A percentile compares a stretch with the other conserved stretches of the same genome.
These are phyloP conservation scores for Pollimyrus isidori DNA, from an alignment of 2,113 vertebrate species.

Conservation along the genomic window DNA sequence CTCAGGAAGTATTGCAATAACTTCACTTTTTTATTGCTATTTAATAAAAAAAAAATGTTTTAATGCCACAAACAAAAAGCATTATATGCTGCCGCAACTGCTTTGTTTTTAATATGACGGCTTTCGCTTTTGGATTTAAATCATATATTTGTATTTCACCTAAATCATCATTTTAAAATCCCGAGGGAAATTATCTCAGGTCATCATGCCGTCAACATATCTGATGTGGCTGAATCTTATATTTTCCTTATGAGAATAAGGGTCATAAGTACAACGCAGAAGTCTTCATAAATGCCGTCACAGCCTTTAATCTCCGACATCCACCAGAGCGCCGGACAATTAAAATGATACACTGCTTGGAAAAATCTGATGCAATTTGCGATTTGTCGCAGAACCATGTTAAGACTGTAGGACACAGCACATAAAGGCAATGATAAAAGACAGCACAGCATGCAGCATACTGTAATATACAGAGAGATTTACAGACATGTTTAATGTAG, in stretches of 20 bases:
- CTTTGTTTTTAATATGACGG: background rate
- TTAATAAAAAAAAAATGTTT: background rate
- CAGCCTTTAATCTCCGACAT: slow-evolving; percentile 9
- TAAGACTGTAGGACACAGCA: background rate
- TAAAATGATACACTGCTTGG: slow-evolving; percentile 11
- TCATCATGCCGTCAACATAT: background rate
- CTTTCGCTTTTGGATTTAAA: slow-evolving; percentile 10
- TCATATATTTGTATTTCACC: background rate
- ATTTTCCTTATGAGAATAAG: slow-evolving; percentile 11
- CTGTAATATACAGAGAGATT: background rate
- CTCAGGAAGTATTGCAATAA: background rate
- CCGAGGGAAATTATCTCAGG: slow-evolving; percentile 10
- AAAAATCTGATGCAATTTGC: background rate
- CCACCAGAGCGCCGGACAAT: slow-evolving; percentile 1
- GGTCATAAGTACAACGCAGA: background rate
- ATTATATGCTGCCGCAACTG: background rate
- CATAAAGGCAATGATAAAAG: slow-evolving; percentile 11
- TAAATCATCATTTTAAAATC: slow-evolving; percentile 9
- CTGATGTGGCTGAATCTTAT: slow-evolving; percentile 10
- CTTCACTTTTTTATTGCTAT: background rate
- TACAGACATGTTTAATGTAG: slow-evolving; percentile 9
- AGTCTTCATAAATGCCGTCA: slow-evolving; percentile 8
- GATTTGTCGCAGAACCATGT: background rate
- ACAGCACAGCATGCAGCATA: background rate
- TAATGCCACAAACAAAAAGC: background rate